A percentile compares a stretch with the other conserved stretches of the same genome.
Conservation (phyloP, 2,113 vertebrate genomes). For the Strigops habroptila region DNA sequence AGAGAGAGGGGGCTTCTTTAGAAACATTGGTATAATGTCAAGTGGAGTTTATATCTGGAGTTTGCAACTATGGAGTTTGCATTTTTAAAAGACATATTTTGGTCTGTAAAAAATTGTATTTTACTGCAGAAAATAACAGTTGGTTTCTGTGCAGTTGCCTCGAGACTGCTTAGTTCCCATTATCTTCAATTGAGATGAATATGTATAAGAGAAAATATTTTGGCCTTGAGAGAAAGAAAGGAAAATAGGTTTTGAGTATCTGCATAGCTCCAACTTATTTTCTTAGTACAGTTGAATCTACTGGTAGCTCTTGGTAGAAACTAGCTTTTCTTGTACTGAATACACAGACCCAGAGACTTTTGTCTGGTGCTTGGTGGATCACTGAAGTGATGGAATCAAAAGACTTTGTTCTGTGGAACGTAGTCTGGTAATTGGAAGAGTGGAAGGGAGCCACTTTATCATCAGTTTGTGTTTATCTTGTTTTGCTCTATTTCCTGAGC, state of each 20-base stretch:
- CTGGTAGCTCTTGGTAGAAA: neutral
- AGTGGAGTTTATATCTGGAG: neutral
- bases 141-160: neutral
- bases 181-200: neutral
- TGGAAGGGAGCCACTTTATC: neutral
- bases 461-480: neutral
- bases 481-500: neutral
- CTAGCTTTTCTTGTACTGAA: neutral
- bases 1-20: neutral
- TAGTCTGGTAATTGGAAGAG: neutral
- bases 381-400: neutral
- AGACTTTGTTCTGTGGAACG: neutral
- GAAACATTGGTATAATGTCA: neutral
- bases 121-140: slow-evolving; percentile 16
- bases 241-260: neutral
- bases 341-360: neutral
- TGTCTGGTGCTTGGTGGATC: neutral
- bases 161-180: neutral
- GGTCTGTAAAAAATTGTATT: neutral
- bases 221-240: neutral
- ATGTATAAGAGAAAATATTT: slow-evolving; percentile 1
- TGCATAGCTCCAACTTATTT: neutral
- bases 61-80: neutral
- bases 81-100: neutral
- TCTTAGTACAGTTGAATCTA: neutral